Evolutionary conservation across 2,113 vertebrate species (phyloP).

Genomic region (Procavia capensis): DNA sequence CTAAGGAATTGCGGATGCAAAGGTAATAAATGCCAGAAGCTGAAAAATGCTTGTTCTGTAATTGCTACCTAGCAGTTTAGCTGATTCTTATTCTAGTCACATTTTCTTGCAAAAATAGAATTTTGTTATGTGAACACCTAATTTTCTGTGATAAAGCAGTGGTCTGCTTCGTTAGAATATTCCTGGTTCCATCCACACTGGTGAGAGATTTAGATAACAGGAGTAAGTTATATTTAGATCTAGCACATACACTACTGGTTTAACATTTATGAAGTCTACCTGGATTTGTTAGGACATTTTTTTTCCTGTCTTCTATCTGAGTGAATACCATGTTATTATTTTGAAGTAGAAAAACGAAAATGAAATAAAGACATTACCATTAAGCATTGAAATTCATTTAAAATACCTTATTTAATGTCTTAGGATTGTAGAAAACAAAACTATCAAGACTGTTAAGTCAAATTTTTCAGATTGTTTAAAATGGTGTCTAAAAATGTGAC

Average conservation of each 20-base stretch:
- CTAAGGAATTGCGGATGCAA: conserved; percentile 93
- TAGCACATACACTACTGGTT: conserved; percentile 40
- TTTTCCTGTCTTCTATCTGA: conserved; percentile 60
- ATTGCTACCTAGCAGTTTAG: conserved; percentile 72
- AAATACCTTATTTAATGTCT: conserved; percentile 62
- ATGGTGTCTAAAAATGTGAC: conserved; percentile 24
- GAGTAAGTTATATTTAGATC: conserved; percentile 82
- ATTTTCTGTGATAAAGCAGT: conserved; percentile 86
- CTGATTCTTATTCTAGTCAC: conserved; percentile 78
- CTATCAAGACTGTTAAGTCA: conserved; percentile 59
- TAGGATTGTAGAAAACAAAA: conserved; percentile 64
- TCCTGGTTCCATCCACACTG: conserved; percentile 83
- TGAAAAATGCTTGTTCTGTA: conserved; percentile 77
- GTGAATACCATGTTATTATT: conserved; percentile 78
- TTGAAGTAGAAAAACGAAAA: conserved; percentile 76
- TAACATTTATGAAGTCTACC: conserved; percentile 83
- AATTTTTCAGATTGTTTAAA: conserved; percentile 34
- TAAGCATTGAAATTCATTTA: conserved; percentile 66
- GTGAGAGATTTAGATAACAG: conserved; percentile 86
- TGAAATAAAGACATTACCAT: conserved; percentile 72
- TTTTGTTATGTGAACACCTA: conserved; percentile 84
- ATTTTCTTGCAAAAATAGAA: conserved; percentile 75
- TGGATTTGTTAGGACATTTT: conserved; percentile 79
- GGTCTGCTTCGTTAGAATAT: conserved; percentile 91
- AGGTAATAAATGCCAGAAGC: conserved; percentile 88